Evolutionary conservation across 2,113 vertebrate genomes (phyloP).

Genomic region (Petrocephalus zakoni): DNA sequence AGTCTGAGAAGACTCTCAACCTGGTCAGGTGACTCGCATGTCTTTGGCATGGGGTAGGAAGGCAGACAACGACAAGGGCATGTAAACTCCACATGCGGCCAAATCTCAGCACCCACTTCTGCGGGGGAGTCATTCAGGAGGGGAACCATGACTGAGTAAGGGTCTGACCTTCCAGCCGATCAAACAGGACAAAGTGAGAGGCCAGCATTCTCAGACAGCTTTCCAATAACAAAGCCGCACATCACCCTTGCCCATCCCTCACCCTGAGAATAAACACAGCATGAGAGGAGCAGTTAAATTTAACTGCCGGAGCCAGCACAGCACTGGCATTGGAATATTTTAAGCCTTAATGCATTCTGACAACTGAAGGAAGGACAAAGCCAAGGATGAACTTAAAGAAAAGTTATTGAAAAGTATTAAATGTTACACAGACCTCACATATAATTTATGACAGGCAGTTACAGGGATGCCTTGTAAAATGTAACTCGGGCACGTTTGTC

Average conservation of each 20-base stretch:
- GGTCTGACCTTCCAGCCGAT: background rate
- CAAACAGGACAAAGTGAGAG: background rate
- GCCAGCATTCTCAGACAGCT: background rate
- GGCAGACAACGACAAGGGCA: background rate
- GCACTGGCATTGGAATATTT: background rate
- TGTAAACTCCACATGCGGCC: background rate
- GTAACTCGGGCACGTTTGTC: background rate
- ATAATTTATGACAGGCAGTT: background rate
- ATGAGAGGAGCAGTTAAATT: background rate
- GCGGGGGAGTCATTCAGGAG: background rate
- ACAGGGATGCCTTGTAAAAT: background rate
- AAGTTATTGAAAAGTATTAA: background rate
- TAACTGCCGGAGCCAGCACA: background rate
- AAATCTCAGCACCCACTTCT: background rate
- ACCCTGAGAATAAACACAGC: background rate
- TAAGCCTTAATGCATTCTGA: slow-evolving; percentile 35
- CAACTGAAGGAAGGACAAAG: slow-evolving; percentile 20
- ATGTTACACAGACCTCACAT: background rate
- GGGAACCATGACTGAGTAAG: background rate
- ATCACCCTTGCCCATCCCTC: background rate
- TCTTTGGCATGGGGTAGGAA: background rate
- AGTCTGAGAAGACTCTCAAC: background rate
- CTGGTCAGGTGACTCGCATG: background rate
- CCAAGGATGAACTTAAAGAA: background rate
- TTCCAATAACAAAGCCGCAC: background rate